Evolutionary conservation across 92 coral and sea anemone genomes (phyloP).

Genomic region (Porites cylindrica): DNA sequence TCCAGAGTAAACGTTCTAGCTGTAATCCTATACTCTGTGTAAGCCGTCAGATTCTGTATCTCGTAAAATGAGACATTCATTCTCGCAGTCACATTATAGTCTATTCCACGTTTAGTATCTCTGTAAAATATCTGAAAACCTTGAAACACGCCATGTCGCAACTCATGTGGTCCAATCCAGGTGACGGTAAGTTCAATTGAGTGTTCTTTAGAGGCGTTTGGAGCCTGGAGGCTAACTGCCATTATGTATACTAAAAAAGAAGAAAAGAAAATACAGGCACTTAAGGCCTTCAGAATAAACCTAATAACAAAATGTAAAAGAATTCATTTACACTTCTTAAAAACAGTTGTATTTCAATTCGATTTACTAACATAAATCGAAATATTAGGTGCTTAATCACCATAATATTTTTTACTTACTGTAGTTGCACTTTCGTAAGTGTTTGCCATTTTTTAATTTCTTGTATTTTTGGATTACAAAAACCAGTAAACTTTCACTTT

Average conservation of each 20-base stretch:
- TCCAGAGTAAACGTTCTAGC: constrained; percentile 40
- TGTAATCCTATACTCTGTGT: constrained; percentile 23
- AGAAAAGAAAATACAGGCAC: neutral
- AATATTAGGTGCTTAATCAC: too few relatives aligned
- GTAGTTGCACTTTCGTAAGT: too few relatives aligned
- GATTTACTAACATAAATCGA: too few relatives aligned
- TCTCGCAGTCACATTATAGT: constrained; percentile 29
- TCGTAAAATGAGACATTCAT: constrained; percentile 16
- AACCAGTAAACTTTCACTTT: too few relatives aligned
- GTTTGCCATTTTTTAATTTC: too few relatives aligned
- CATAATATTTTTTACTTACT: too few relatives aligned
- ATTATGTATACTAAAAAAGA: constrained; percentile 21
- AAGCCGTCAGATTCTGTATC: constrained; percentile 20
- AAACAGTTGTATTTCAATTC: too few relatives aligned
- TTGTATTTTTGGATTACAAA: too few relatives aligned
- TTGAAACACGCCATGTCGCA: constrained; percentile 36
- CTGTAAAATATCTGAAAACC: constrained; percentile 40
- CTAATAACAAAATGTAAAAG: too few relatives aligned
- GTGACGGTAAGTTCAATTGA: constrained; percentile 25
- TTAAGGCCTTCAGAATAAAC: neutral
- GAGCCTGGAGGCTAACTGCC: constrained; percentile 38
- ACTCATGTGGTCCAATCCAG: constrained; percentile 30
- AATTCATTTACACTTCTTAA: too few relatives aligned
- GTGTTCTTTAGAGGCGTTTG: neutral
- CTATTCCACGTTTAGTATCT: constrained; percentile 19